Evolutionary conservation across 2,113 vertebrate genomes (phyloP).

Genomic region (Pholis gunnellus): DNA sequence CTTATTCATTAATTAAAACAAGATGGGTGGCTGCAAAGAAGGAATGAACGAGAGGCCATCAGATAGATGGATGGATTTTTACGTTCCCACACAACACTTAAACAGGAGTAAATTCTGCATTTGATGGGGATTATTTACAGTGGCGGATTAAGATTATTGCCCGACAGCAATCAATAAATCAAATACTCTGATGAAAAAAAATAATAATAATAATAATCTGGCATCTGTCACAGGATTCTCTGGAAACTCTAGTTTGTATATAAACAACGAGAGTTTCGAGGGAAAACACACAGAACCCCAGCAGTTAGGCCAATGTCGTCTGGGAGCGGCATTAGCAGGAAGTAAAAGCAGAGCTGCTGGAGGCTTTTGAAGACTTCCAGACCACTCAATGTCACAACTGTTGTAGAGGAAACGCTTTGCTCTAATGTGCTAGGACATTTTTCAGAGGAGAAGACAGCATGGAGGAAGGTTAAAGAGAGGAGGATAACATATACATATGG

Average conservation of each 20-base stretch:
- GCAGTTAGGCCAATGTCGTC: conserved; percentile 13
- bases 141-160: background rate
- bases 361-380: conserved; percentile 60
- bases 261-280: background rate
- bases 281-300: background rate
- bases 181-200: background rate
- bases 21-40: conserved; percentile 44
- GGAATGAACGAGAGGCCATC: background rate
- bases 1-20: conserved; percentile 82
- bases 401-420: conserved; percentile 37
- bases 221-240: background rate
- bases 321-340: conserved; percentile 17
- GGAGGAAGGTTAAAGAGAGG: conserved; percentile 20
- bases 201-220: background rate
- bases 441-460: conserved; percentile 4
- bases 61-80: conserved; percentile 6
- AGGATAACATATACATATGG: conserved; percentile 1
- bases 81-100: no score
- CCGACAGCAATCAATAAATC: background rate
- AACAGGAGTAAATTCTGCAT: background rate
- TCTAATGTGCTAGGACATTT: conserved; percentile 19
- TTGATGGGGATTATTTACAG: background rate
- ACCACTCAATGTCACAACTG: conserved; percentile 49
- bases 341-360: conserved; percentile 29
- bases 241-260: background rate